A percentile compares a stretch with the other conserved stretches of the same genome.
Evolutionary conservation across 2,113 vertebrate species (phyloP).

Genomic region (Tachycineta bicolor): DNA sequence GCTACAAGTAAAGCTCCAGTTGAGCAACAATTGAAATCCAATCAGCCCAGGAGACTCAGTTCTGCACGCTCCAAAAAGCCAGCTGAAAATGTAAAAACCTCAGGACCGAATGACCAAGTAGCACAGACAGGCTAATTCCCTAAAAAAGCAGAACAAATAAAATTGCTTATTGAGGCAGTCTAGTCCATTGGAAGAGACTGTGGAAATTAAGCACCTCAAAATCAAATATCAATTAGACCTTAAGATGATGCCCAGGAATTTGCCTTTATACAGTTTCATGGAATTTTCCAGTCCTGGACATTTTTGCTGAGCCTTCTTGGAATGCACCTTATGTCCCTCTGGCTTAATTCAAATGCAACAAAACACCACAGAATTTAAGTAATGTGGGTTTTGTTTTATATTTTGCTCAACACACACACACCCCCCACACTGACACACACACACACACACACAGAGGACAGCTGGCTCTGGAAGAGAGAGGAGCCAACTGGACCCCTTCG

Average conservation of each 20-base stretch:
- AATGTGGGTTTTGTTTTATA: not conserved
- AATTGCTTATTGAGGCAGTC: not conserved
- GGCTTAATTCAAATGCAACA: not conserved
- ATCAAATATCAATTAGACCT: not conserved
- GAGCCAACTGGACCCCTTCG: conserved; percentile 27
- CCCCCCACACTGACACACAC: not conserved
- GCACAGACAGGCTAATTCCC: not conserved
- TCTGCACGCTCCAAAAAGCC: conserved; percentile 40
- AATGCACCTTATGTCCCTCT: not conserved
- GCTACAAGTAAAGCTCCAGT: conserved; percentile 46
- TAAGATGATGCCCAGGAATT: not conserved
- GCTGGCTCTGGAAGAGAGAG: conserved; percentile 60
- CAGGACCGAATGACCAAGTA: conserved; percentile 14
- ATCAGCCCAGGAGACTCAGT: conserved; percentile 24
- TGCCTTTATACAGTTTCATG: not conserved
- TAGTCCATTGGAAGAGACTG: not conserved
- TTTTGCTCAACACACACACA: not conserved
- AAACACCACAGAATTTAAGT: not conserved
- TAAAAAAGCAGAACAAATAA: not conserved
- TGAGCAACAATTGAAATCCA: conserved; percentile 32
- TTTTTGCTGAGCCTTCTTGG: conserved; percentile 27
- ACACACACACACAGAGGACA: not conserved
- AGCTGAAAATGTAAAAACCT: conserved; percentile 14
- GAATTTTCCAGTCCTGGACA: conserved; percentile 35
- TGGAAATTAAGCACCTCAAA: conserved; percentile 23